Evolutionary conservation across 2,888 invertebrate genomes (phyloP).

Genomic region (Trissolcus brochymenae): DNA sequence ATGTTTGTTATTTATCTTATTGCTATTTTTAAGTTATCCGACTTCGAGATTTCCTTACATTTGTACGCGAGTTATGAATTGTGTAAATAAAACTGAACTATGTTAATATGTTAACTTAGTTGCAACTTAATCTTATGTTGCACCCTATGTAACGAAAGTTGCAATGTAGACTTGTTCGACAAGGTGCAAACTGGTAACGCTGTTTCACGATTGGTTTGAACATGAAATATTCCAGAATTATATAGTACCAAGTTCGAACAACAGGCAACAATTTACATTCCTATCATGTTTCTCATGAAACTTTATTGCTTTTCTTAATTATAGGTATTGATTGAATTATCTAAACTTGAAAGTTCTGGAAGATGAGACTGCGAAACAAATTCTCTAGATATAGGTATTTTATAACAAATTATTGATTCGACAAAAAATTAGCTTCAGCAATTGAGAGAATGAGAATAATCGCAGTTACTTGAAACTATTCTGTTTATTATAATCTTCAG

Average conservation of each 20-base stretch:
- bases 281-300: conserved; percentile 14
- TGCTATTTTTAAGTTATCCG: no score
- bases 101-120: conserved; percentile 3
- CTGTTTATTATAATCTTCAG: no score
- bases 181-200: conserved; percentile 19
- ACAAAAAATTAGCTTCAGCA: no score
- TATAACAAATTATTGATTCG: no score
- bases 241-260: conserved; percentile 11
- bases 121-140: conserved; percentile 3
- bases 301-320: conserved; percentile 5
- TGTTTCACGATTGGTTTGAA: conserved; percentile 23
- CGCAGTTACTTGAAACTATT: no score
- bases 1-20: no score
- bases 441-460: no score
- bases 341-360: no score
- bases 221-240: conserved; percentile 16
- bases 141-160: conserved; percentile 1
- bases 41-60: no score
- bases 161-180: conserved; percentile 19
- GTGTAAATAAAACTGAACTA: not conserved
- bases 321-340: not conserved
- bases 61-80: not conserved
- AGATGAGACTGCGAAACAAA: no score
- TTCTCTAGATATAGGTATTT: no score
- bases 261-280: conserved; percentile 14